These are phyloP conservation scores for Gymnocheta viridis DNA, from an alignment of 2,888 invertebrate species.

Conservation along the genomic window DNA sequence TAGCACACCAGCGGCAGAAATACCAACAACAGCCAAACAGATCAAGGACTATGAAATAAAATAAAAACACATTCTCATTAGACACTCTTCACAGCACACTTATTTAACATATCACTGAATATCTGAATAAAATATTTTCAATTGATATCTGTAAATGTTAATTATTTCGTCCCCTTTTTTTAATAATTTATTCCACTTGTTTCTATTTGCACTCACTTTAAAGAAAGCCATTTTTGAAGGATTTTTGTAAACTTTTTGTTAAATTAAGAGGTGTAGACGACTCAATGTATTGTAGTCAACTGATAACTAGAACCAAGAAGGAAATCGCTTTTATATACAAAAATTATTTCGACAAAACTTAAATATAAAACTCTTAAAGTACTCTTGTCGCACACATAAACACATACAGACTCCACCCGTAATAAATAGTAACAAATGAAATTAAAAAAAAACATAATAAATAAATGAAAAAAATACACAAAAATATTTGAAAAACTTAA, in stretches of 20 bases:
- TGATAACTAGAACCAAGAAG: conserved; percentile 83
- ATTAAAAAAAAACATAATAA: conserved; percentile 12
- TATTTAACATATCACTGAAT: neutral
- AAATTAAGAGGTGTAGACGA: conserved; percentile 73
- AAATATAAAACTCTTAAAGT: conserved; percentile 43
- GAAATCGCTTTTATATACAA: conserved; percentile 82
- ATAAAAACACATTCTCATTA: conserved; percentile 42
- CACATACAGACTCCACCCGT: conserved; percentile 65
- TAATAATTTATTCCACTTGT: conserved; percentile 5
- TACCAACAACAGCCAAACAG: conserved; percentile 81
- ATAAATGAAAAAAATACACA: conserved; percentile 14
- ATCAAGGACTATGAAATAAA: conserved; percentile 79
- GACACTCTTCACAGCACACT: conserved; percentile 19
- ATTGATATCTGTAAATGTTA: neutral
- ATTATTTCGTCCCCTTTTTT: conserved; percentile 26
- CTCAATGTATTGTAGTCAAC: conserved; percentile 81
- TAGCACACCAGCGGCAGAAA: conserved; percentile 81
- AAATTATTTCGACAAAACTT: conserved; percentile 50
- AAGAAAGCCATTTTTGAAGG: conserved; percentile 81
- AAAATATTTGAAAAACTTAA: conserved; percentile 26
- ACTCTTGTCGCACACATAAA: conserved; percentile 42
- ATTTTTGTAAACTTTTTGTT: conserved; percentile 69
- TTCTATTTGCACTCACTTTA: conserved; percentile 80
- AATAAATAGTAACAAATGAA: conserved; percentile 50
- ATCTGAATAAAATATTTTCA: neutral